Base-by-base conservation (phyloP, 1,140 invertebrate species). In the Cyrtorhinus lividipennis region DNA sequence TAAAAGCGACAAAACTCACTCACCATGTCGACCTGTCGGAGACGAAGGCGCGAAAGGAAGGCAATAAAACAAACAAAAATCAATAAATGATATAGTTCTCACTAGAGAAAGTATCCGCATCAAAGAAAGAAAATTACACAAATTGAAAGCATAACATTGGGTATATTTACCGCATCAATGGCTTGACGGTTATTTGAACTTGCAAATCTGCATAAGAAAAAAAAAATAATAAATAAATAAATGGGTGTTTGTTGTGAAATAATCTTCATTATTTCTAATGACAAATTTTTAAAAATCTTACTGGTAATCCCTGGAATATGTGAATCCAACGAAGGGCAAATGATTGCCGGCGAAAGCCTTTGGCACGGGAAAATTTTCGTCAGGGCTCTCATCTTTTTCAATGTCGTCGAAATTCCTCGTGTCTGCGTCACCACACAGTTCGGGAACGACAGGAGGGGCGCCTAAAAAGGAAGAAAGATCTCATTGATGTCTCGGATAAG, bases 291-390 rank as follows among this genome's bases (percentile, higher is more conserved):
- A 38, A 38, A 38, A 38, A 8, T 38, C 48, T 69, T 66, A 72
- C 71, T 91, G 87, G 72, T 90, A 92, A 74, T 95, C 91, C 66
- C 86, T 87, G 56, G 90, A 93, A 72, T 96, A 99, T 0, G 96
- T 98, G 72, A 99, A 99, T 8, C 96, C 95, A 62, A 99, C 91
- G 77, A 99, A 99, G 18, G 96, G 95, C 65, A 99, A 77, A 77
- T 99, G 95, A 78, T 99, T 98, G 46, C 94, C 97, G 62, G 92
- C 92, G 77, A 99, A 99, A 27, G 92, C 91, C 79, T 97, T 98
- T 24, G 95, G 92, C 62, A 88, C 80, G 10, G 95, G 90, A 76
- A 99, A 99, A 71, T 86, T 85, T 73, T 96, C 92, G 71, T 92
- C 88, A 1, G 86, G 80, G 56, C 82, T 83, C 69, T 93, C 89